Percentiles rank a stretch among this genome's conserved stretches.
phyloP scores from a whole-genome alignment of 2,797 vertebrate genomes.

The Semotilus atromaculatus region DNA sequence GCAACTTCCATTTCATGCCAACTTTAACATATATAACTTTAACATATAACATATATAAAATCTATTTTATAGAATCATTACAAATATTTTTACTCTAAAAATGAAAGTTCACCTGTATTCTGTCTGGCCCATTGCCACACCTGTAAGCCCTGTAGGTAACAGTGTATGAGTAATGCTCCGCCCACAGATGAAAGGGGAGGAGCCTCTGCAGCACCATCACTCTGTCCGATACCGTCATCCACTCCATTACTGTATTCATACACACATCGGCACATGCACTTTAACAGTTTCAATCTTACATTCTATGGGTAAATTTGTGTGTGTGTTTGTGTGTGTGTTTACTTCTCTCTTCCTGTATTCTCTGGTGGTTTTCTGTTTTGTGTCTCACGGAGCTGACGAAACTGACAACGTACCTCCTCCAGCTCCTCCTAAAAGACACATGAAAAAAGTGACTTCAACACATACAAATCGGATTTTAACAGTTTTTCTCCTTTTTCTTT shows the following conservation, averaged over 20 bases:
- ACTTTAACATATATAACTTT: neutral
- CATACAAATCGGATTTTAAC: neutral
- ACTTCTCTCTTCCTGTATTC: slow-evolving; percentile 39
- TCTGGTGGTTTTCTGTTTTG: slow-evolving; percentile 65
- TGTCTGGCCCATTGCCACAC: slow-evolving; percentile 70
- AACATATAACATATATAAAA: neutral
- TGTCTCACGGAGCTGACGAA: slow-evolving; percentile 71
- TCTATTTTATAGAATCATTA: neutral
- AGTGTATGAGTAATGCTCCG: slow-evolving; percentile 78
- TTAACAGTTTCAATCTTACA: neutral
- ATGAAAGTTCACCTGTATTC: slow-evolving; percentile 70
- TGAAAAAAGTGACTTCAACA: neutral
- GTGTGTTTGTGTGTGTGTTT: slow-evolving; percentile 49
- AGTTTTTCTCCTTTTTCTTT: neutral
- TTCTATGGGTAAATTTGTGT: neutral
- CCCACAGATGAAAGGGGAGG: slow-evolving; percentile 59
- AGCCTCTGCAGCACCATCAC: neutral
- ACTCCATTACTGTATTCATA: slow-evolving; percentile 42
- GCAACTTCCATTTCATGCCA: neutral
- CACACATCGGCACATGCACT: slow-evolving; percentile 1
- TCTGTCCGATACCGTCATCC: slow-evolving; percentile 3
- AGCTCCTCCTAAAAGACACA: slow-evolving; percentile 75
- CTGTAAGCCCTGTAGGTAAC: slow-evolving; percentile 80
- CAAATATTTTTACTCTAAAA: neutral
- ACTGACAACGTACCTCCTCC: slow-evolving; percentile 72